A percentile compares a stretch with the other conserved stretches of the same genome.
Conservation (phyloP, 2,888 invertebrate species). For the Andrena chrysosceles region DNA sequence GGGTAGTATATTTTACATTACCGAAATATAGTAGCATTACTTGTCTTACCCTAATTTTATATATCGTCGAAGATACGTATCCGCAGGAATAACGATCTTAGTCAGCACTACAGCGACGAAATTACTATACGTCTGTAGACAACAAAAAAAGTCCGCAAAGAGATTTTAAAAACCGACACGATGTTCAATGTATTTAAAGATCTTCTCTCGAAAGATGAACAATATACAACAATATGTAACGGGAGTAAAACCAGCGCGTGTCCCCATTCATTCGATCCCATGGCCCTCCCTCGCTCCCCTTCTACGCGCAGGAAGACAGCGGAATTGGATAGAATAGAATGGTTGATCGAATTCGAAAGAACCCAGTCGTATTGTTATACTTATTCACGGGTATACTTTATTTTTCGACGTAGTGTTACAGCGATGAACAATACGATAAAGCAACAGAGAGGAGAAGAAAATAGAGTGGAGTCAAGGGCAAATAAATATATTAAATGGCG, state of each 20-base stretch:
- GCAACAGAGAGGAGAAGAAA: background rate
- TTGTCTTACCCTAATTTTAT: constrained; percentile 71
- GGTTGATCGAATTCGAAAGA: too few species aligned
- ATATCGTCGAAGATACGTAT: constrained; percentile 76
- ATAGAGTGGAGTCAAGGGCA: background rate
- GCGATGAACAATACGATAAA: background rate
- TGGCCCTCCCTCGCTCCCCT: constrained; percentile 18
- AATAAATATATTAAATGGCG: background rate
- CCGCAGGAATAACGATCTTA: constrained; percentile 74
- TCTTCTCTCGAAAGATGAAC: constrained; percentile 74
- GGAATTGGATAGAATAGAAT: background rate
- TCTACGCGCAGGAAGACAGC: background rate
- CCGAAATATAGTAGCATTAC: constrained; percentile 65
- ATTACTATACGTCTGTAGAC: constrained; percentile 73
- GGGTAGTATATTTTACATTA: constrained; percentile 73
- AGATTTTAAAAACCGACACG: constrained; percentile 75
- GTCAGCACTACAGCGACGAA: constrained; percentile 74
- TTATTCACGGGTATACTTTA: background rate
- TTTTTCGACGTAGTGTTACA: background rate
- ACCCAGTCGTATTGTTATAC: background rate
- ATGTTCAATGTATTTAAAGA: constrained; percentile 78
- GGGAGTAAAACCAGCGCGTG: constrained; percentile 66
- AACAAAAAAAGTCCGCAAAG: constrained; percentile 59
- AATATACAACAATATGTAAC: constrained; percentile 73
- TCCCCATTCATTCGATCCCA: constrained; percentile 33